These are phyloP conservation scores for Trogon melanurus DNA, from an alignment of 2,113 vertebrate species.

Conservation along the genomic window DNA sequence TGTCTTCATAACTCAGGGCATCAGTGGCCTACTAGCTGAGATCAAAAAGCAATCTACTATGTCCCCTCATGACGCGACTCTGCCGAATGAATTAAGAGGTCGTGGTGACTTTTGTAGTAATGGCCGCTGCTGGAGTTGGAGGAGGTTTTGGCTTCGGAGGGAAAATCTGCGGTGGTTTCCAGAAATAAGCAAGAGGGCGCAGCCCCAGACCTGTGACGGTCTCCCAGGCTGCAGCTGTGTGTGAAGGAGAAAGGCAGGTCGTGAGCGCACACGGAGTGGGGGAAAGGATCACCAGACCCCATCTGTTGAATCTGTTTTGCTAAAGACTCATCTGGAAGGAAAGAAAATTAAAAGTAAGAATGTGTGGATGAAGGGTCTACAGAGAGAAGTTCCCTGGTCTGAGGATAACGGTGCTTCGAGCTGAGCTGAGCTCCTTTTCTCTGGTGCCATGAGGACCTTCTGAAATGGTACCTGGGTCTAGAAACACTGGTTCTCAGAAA, in stretches of 20 bases:
- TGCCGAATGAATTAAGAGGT: neutral
- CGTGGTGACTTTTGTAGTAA: neutral
- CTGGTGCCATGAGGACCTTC: neutral
- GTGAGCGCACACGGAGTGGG: fast-evolving
- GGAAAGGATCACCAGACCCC: neutral
- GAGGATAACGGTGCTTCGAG: neutral
- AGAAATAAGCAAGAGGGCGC: neutral
- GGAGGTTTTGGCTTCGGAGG: neutral
- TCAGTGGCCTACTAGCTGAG: neutral
- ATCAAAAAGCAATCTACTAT: neutral
- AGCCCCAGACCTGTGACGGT: neutral
- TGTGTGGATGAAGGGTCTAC: neutral
- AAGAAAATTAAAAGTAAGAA: neutral
- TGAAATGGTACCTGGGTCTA: fast-evolving
- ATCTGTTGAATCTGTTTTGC: neutral
- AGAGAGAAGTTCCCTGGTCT: neutral
- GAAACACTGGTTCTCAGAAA: neutral
- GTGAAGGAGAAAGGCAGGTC: neutral
- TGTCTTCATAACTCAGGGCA: slow-evolving; percentile 22
- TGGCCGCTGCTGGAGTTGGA: neutral
- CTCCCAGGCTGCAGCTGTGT: neutral
- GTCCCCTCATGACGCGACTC: neutral
- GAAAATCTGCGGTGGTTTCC: neutral
- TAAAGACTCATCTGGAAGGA: neutral
- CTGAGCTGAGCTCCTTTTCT: neutral